Evolutionary conservation across 2,113 vertebrate genomes (phyloP), one percentile per base, ranked within the genome.

Genomic region (Uropsilus gracilis): DNA sequence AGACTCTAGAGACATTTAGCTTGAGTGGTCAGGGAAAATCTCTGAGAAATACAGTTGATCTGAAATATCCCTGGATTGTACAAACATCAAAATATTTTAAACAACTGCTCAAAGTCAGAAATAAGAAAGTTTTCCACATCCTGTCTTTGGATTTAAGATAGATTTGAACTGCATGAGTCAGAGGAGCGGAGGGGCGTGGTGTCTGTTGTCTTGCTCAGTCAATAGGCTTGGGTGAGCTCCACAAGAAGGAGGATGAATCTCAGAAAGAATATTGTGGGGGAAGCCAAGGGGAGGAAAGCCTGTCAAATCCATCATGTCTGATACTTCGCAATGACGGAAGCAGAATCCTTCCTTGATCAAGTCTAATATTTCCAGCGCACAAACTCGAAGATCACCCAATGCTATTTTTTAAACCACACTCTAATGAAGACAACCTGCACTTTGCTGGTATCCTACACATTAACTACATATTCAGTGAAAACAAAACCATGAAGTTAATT

Each of bases 141-240:
- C 7, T 80, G 28, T 86, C 82, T 94, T 94, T 28, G 80, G 86
- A 94, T 80, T 39, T 80, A 85, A 92, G 89, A 91, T 72, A 91
- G 95, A 96, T 96, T 96, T 90, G 77, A 86, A 86, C 77, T 76
- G 89, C 91, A 89, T 95, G 95, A 95, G 82, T 95, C 94, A 95
- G 82, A 92, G 9, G 90, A 81, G 85, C 75, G 69, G 82, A 91
- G 75, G 37, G 83, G 64, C 94, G 80, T 57, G 30, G 77, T 61
- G 89, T 94, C 86, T 95, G 91, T 95, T 94, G 95, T 91, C 64
- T 80, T 53, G 92, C 63, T 97, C 75, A 61, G 90, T 96, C 81
- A 86, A 95, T 50, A 95, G 95, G 86, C 94, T 92, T 80, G 95
- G 63, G 82, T 95, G 86, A 94, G 83, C 64, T 86, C 20, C 18